These are phyloP conservation scores for Pseudoatta argentina DNA, from an alignment of 1,140 invertebrate genomes.

Conservation along the genomic window DNA sequence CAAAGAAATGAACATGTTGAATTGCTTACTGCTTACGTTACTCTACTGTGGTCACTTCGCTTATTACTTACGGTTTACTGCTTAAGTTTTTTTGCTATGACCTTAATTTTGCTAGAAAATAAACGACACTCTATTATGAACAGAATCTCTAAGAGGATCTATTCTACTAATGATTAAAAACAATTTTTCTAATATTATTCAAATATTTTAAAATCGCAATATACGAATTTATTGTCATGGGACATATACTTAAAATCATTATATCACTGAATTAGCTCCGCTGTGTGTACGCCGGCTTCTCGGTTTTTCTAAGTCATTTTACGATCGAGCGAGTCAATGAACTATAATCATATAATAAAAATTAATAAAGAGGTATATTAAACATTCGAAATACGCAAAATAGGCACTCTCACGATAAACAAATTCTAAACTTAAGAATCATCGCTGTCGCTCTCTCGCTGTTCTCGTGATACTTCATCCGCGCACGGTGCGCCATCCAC, in stretches of 20 bases:
- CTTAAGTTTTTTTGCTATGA: too few relatives aligned
- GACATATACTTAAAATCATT: constrained; percentile 1
- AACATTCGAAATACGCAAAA: not conserved
- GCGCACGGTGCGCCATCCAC: constrained; percentile 57
- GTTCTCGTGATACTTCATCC: constrained; percentile 75
- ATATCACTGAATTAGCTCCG: constrained; percentile 13
- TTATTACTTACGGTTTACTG: too few relatives aligned
- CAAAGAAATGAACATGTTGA: too few relatives aligned
- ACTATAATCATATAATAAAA: not conserved
- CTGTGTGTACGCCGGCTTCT: not conserved
- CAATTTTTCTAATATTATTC: not conserved
- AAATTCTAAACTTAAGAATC: constrained; percentile 70
- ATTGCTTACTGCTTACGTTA: too few relatives aligned
- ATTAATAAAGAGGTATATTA: not conserved
- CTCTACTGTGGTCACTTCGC: too few relatives aligned
- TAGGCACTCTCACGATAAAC: not conserved
- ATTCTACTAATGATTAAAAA: not conserved
- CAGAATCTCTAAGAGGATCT: too few relatives aligned
- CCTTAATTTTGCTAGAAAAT: too few relatives aligned
- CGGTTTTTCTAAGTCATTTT: not conserved
- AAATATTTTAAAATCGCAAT: constrained; percentile 17
- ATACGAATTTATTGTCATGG: constrained; percentile 43
- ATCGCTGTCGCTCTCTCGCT: constrained; percentile 81
- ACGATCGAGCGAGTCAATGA: not conserved
- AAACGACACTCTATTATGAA: too few relatives aligned